phyloP scores from a whole-genome alignment of 2,888 invertebrate species.

The Drosophila helvetica region DNA sequence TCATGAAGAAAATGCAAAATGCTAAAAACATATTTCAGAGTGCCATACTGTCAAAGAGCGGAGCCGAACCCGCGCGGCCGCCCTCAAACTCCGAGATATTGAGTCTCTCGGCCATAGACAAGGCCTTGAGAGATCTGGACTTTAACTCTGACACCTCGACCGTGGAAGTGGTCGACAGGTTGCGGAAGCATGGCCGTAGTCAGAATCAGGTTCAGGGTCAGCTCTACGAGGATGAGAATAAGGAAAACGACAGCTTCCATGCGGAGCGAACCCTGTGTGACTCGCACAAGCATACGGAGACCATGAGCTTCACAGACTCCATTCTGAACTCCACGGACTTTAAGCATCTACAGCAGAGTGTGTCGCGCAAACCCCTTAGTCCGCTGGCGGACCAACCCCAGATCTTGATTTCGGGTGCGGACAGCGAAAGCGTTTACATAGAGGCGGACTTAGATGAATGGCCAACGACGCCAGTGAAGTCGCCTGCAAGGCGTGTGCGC shows the following conservation, averaged over 20 bases:
- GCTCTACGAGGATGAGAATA: slow-evolving; percentile 69
- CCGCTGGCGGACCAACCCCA: slow-evolving; percentile 67
- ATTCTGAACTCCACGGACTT: slow-evolving; percentile 77
- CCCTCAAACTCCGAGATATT: slow-evolving; percentile 76
- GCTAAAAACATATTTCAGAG: slow-evolving; percentile 63
- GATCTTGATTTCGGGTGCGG: slow-evolving; percentile 50
- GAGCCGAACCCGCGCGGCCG: slow-evolving; percentile 27
- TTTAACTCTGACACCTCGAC: slow-evolving; percentile 75
- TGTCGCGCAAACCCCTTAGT: slow-evolving; percentile 76
- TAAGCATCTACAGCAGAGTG: slow-evolving; percentile 65
- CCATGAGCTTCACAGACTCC: slow-evolving; percentile 81
- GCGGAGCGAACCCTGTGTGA: slow-evolving; percentile 54
- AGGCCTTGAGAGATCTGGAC: slow-evolving; percentile 78
- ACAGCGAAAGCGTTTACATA: slow-evolving; percentile 47
- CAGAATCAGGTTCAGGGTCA: slow-evolving; percentile 21
- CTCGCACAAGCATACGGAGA: slow-evolving; percentile 68
- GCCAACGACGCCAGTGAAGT: slow-evolving; percentile 75
- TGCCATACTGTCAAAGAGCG: slow-evolving; percentile 39
- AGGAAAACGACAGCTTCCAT: slow-evolving; percentile 2
- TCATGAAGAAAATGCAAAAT: slow-evolving; percentile 62
- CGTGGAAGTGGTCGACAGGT: slow-evolving; percentile 66
- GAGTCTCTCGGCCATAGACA: slow-evolving; percentile 81
- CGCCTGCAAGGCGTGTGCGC: slow-evolving; percentile 65
- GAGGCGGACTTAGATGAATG: slow-evolving; percentile 82
- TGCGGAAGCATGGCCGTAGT: slow-evolving; percentile 54